Conservation (phyloP, 2,113 vertebrate species). For the Ophiodon elongatus region DNA sequence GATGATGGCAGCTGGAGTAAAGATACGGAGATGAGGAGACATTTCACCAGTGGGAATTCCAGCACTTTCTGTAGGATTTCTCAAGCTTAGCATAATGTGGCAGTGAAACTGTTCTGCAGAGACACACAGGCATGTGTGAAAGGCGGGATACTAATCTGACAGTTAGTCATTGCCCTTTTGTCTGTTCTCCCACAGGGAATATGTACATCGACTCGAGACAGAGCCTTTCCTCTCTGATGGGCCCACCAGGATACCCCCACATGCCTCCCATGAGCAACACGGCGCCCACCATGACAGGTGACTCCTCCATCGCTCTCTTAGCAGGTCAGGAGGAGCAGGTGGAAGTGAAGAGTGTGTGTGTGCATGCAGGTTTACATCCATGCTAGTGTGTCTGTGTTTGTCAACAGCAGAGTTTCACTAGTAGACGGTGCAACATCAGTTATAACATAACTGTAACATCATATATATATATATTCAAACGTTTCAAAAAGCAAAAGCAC, state of each 20-base stretch:
- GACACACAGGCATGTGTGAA: constrained; percentile 34
- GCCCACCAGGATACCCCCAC: constrained; percentile 88
- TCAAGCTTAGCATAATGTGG: constrained; percentile 36
- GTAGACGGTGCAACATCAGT: not conserved
- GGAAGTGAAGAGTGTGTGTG: not conserved
- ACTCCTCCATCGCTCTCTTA: constrained; percentile 47
- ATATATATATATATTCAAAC: no score
- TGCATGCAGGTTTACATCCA: not conserved
- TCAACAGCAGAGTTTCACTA: not conserved
- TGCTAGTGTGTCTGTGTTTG: not conserved
- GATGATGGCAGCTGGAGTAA: constrained; percentile 5
- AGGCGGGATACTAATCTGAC: constrained; percentile 49
- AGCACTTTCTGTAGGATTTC: constrained; percentile 30
- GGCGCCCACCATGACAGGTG: constrained; percentile 86
- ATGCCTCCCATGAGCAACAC: constrained; percentile 87
- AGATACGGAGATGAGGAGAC: constrained; percentile 5
- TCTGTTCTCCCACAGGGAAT: constrained; percentile 83
- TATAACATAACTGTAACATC: no score
- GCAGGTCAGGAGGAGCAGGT: constrained; percentile 26
- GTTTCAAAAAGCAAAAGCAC: no score
- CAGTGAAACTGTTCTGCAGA: constrained; percentile 44
- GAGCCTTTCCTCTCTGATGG: constrained; percentile 90
- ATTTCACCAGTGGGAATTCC: constrained; percentile 39
- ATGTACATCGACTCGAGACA: constrained; percentile 91
- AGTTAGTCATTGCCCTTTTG: constrained; percentile 64